Conservation (phyloP, 2,888 invertebrate species). For the Ferdinandea cuprea region DNA sequence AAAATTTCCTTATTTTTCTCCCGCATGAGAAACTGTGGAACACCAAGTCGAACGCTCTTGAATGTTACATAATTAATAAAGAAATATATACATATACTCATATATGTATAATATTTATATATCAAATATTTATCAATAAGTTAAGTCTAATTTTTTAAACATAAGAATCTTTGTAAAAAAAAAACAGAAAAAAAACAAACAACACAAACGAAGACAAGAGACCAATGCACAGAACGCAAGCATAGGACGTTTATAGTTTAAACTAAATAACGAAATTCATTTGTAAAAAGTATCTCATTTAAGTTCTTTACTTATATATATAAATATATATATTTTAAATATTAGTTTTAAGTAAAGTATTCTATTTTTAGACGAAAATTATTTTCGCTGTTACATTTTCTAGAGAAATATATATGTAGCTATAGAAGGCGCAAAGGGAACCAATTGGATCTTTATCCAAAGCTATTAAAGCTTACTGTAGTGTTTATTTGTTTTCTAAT, state of each 20-base stretch:
- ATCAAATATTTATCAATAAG: slow-evolving; percentile 44
- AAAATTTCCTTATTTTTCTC: not conserved
- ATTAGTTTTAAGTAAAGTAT: slow-evolving; percentile 54
- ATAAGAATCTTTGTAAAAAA: slow-evolving; percentile 54
- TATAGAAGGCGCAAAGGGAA: slow-evolving; percentile 19
- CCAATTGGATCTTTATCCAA: slow-evolving; percentile 26
- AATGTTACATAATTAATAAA: slow-evolving; percentile 61
- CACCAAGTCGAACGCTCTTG: slow-evolving; percentile 38
- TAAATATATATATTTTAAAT: slow-evolving; percentile 15
- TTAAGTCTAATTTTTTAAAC: slow-evolving; percentile 30
- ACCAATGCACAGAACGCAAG: slow-evolving; percentile 39
- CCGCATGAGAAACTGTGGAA: slow-evolving; percentile 22
- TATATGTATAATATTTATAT: slow-evolving; percentile 48
- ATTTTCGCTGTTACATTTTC: slow-evolving; percentile 49
- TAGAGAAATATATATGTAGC: slow-evolving; percentile 46
- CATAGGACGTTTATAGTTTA: slow-evolving; percentile 51
- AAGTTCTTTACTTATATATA: slow-evolving; percentile 41
- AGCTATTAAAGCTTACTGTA: slow-evolving; percentile 46
- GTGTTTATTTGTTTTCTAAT: slow-evolving; percentile 14
- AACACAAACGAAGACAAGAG: slow-evolving; percentile 26
- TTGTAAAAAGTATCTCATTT: slow-evolving; percentile 72
- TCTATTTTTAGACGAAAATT: slow-evolving; percentile 53
- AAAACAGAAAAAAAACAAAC: no score
- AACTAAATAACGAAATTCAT: slow-evolving; percentile 50
- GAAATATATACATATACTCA: slow-evolving; percentile 42